These are phyloP conservation scores for Chymomyza fuscimana DNA, from an alignment of 2,888 invertebrate species.

Conservation along the genomic window DNA sequence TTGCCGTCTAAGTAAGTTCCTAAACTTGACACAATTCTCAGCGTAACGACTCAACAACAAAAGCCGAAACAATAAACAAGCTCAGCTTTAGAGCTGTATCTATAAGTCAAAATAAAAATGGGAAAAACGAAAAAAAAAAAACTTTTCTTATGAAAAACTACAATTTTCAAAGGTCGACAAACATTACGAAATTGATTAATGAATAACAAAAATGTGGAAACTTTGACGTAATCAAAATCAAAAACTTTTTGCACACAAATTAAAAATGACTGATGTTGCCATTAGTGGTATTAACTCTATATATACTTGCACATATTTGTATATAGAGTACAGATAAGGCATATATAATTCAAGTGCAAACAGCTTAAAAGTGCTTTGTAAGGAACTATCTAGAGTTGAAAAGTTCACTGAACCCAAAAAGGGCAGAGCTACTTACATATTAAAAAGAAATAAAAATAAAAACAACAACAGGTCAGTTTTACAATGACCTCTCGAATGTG, in stretches of 20 bases:
- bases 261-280: neutral
- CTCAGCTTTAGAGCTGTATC: neutral
- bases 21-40: conserved; percentile 70
- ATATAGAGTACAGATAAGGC: neutral
- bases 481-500: neutral
- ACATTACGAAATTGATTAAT: conserved; percentile 38
- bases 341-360: neutral
- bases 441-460: neutral
- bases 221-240: neutral
- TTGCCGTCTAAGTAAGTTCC: conserved; percentile 66
- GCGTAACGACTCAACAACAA: conserved; percentile 31
- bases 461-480: neutral
- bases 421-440: neutral
- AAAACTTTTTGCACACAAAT: conserved; percentile 21
- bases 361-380: conserved; percentile 24
- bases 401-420: neutral
- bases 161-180: conserved; percentile 9
- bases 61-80: conserved; percentile 3
- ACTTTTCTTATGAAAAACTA: conserved; percentile 18
- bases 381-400: neutral
- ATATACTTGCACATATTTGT: neutral
- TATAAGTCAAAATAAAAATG: neutral
- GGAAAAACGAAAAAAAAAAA: conserved; percentile 11
- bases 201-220: conserved; percentile 28
- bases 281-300: too few species aligned